These are phyloP conservation scores for Pristionchus pacificus DNA, from an alignment of 1,140 invertebrate species.

Conservation along the genomic window DNA sequence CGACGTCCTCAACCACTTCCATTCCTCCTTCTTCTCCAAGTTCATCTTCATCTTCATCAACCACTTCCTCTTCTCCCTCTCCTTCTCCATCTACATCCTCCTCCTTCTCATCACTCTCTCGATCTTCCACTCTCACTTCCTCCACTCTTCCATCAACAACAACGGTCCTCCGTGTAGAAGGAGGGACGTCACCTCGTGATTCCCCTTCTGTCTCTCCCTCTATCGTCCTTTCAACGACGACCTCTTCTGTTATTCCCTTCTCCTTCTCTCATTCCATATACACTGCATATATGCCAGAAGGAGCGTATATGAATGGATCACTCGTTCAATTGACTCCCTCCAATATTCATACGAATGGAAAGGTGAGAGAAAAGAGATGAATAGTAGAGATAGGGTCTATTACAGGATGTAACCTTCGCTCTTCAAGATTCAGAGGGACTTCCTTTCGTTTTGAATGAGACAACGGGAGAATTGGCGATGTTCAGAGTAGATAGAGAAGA, in stretches of 20 bases:
- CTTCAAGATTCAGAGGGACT: background rate
- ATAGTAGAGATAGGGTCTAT: too few species aligned
- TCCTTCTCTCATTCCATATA: background rate
- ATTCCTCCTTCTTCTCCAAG: too few species aligned
- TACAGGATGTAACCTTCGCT: background rate
- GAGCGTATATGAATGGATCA: background rate
- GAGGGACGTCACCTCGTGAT: too few species aligned
- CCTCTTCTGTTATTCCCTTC: background rate
- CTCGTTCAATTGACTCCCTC: background rate
- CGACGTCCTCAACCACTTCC: too few species aligned
- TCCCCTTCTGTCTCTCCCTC: background rate
- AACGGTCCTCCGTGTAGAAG: too few species aligned
- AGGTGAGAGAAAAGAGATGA: too few species aligned
- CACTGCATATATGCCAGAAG: background rate
- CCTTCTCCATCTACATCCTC: too few species aligned
- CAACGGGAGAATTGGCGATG: background rate
- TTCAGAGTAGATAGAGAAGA: background rate
- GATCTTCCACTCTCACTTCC: background rate
- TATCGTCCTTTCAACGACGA: background rate
- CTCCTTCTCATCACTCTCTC: too few species aligned
- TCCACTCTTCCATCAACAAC: background rate
- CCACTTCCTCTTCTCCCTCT: too few species aligned
- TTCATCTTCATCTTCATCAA: too few species aligned
- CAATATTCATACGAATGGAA: background rate
- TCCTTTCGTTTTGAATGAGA: background rate